phyloP scores from a whole-genome alignment of 1,140 invertebrate genomes.

The Coboldia fuscipes region DNA sequence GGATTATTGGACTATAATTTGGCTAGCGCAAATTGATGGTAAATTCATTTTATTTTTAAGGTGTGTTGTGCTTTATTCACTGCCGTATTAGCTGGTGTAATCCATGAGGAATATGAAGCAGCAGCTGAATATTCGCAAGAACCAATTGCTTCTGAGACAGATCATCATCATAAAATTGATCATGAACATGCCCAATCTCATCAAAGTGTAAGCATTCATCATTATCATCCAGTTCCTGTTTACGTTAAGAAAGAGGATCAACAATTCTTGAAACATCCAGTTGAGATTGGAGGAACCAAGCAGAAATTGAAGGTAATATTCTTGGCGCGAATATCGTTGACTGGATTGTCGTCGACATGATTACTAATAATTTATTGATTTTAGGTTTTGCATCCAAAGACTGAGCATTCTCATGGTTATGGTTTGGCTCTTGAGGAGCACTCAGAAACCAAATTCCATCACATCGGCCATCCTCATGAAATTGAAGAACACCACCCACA shows the following conservation, averaged over 20 bases:
- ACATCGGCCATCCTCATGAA: too few species aligned
- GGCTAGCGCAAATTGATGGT: neutral
- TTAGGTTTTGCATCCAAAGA: conserved; percentile 29
- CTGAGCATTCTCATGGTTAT: conserved; percentile 27
- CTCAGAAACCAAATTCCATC: too few species aligned
- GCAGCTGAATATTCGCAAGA: conserved; percentile 10
- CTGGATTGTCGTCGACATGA: too few species aligned
- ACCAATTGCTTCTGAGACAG: conserved; percentile 29
- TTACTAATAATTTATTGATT: too few species aligned
- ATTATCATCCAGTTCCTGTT: conserved; percentile 37
- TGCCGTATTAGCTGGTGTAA: conserved; percentile 3
- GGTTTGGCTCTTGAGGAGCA: conserved; percentile 32
- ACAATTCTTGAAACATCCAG: conserved; percentile 32
- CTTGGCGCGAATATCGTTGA: too few species aligned
- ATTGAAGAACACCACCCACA: too few species aligned
- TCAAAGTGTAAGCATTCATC: conserved; percentile 38
- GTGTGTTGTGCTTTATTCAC: conserved; percentile 5
- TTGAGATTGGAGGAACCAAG: conserved; percentile 33
- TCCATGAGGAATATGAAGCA: conserved; percentile 6
- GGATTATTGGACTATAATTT: neutral
- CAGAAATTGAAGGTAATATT: conserved; percentile 25
- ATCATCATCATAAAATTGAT: conserved; percentile 30
- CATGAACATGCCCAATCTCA: conserved; percentile 38
- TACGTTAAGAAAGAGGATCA: conserved; percentile 39
- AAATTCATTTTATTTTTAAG: conserved; percentile 11